Base-by-base conservation (phyloP, 2,113 vertebrate species). In the Arvicanthis niloticus region DNA sequence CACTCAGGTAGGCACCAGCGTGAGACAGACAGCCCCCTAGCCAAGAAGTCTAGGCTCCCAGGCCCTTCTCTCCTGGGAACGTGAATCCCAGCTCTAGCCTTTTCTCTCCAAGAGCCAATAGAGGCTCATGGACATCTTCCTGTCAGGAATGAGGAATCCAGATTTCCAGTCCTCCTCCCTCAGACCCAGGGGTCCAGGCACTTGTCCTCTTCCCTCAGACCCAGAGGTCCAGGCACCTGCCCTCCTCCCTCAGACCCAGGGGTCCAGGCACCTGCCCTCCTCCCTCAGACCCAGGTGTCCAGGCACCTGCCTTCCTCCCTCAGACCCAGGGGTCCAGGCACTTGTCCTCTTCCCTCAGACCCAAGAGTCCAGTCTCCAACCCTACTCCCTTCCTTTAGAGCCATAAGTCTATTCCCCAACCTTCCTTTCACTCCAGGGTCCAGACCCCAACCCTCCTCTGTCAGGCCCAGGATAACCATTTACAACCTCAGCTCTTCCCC, bases 1-100 rank as follows among this genome's bases (percentile, higher is more conserved):
- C 34, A 8, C 88, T 70, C 96, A 97, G 97, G 98, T 98, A 97
- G 31, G 96, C 45, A 75, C 15, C 16, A 8, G 62, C 4, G 0
- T 29, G 75, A 67, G 21, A 62, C 26, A 26, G 6, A 3, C 0
- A n/a, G 88, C 0, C 19, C 40, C 62, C 34, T 26, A 7, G 51
- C 76, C 7, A 0, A 42, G 48, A 62, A 0, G 10, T 19, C 72
- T 10, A 0, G 77, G 10, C 17, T n/a, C 78, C 70, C n/a, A 76
- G 34, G 34, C 40, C 26, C 48, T 45, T 11, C 34, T 22, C 78
- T 29, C 37, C 62, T 26, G 37, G 37, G 24, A 34, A 24, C 17
- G 2, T 72, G 67, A 42, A 26, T 67, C 29, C 7, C 51, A 48
- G 22, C 40, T 31, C 37, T 42, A 65, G 78, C 56, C 77, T 91